Evolutionary conservation across 2,113 vertebrate genomes (phyloP).

Genomic region (Jacana jacana): DNA sequence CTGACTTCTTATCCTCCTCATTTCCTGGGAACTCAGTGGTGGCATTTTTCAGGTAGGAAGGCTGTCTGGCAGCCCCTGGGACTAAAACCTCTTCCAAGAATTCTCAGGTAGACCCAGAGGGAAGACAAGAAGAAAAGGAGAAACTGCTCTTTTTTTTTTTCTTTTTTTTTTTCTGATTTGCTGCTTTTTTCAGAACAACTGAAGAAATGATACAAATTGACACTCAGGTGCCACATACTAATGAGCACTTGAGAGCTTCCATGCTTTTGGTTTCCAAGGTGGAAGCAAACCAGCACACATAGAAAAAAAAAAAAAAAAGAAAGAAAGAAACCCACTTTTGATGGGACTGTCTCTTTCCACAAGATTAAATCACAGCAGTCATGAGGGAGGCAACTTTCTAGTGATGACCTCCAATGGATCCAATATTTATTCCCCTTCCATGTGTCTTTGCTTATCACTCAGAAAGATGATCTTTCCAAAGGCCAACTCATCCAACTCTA

Average conservation of each 20-base stretch:
- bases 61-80: neutral
- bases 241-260: neutral
- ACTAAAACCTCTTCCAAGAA: neutral
- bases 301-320: neutral
- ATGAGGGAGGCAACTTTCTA: neutral
- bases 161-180: neutral
- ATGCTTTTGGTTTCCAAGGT: neutral
- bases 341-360: neutral
- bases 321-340: neutral
- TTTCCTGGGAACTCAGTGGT: neutral
- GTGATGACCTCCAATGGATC: neutral
- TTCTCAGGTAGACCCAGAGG: neutral
- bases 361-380: neutral
- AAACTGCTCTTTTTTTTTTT: neutral
- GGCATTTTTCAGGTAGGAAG: neutral
- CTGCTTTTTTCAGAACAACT: neutral
- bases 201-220: neutral
- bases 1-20: neutral
- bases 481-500: constrained; percentile 21
- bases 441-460: neutral
- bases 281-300: neutral
- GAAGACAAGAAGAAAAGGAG: neutral
- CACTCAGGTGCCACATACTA: neutral
- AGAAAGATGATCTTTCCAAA: constrained; percentile 34
- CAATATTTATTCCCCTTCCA: constrained; percentile 1